Percentiles rank a stretch among this genome's conserved stretches.
Evolutionary conservation across 2,797 vertebrate genomes (phyloP).

Genomic region (Calcarius lapponicus): DNA sequence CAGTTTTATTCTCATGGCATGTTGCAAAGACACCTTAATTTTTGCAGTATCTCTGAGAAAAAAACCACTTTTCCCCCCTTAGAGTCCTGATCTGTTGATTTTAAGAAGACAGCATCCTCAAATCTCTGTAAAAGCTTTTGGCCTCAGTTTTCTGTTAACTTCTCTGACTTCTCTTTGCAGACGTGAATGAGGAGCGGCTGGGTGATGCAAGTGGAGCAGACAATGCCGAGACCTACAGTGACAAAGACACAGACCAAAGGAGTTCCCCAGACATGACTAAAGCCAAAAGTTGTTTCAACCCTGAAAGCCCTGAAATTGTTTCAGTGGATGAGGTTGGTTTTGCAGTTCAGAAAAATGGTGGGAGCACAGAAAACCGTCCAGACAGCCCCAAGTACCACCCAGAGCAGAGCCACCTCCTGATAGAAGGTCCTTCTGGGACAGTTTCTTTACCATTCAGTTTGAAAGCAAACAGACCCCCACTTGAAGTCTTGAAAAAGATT

Average conservation of each 20-base stretch:
- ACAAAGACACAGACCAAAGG: conserved; percentile 88
- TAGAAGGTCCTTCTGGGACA: conserved; percentile 90
- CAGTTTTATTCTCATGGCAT: neutral
- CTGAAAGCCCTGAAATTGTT: conserved; percentile 86
- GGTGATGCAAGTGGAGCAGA: conserved; percentile 83
- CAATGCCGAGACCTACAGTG: conserved; percentile 85
- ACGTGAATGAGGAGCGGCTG: conserved; percentile 82
- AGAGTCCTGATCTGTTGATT: neutral
- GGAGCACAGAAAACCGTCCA: conserved; percentile 76
- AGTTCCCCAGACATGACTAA: conserved; percentile 89
- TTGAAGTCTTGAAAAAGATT: conserved; percentile 96
- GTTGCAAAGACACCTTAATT: neutral
- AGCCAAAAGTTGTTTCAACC: conserved; percentile 86
- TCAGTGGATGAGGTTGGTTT: conserved; percentile 85
- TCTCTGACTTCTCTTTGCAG: conserved; percentile 75
- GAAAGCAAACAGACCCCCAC: conserved; percentile 89
- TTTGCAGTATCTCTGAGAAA: neutral
- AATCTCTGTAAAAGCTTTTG: neutral
- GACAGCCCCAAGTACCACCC: conserved; percentile 84
- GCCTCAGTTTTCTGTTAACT: conserved; percentile 15
- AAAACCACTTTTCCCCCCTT: rapidly evolving
- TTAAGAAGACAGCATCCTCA: neutral
- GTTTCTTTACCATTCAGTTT: conserved; percentile 91
- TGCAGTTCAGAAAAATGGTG: conserved; percentile 78
- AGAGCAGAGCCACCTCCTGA: conserved; percentile 86